Conservation (phyloP, 2,888 invertebrate species). For the Dicycla oo region DNA sequence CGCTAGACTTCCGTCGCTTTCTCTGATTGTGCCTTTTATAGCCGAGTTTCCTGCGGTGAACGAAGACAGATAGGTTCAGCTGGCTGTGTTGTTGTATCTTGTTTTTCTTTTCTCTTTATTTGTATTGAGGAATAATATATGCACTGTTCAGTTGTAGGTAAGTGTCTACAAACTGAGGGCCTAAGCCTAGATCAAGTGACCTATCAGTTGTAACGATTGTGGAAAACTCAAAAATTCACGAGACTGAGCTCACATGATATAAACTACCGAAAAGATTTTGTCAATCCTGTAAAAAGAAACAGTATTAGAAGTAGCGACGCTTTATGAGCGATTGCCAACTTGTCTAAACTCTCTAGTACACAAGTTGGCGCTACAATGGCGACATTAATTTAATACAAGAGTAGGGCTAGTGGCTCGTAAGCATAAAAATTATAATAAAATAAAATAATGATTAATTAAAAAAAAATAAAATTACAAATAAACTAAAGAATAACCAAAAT, state of each 20-base stretch:
- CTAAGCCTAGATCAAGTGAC: not conserved
- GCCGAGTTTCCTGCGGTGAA: slow-evolving; percentile 34
- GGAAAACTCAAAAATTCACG: not conserved
- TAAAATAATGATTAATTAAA: too few species aligned
- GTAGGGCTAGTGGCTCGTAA: too few species aligned
- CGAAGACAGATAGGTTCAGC: slow-evolving; percentile 12
- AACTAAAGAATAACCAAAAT: too few species aligned
- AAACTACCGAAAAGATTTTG: not conserved
- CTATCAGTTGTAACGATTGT: not conserved
- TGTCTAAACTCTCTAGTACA: too few species aligned
- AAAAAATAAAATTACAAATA: too few species aligned
- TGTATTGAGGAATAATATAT: not conserved
- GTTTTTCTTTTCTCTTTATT: not conserved
- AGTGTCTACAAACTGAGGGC: not conserved
- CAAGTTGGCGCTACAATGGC: too few species aligned
- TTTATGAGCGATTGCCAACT: too few species aligned
- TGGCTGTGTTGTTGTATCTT: slow-evolving; percentile 1
- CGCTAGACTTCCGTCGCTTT: slow-evolving; percentile 3
- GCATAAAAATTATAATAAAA: too few species aligned
- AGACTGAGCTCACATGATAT: too few species aligned
- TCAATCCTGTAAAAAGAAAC: not conserved
- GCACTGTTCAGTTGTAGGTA: not conserved
- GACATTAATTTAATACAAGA: too few species aligned
- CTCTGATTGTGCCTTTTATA: slow-evolving; percentile 47
- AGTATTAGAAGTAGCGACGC: too few species aligned